These are phyloP conservation scores for Ephestia elutella DNA, from an alignment of 1,140 invertebrate genomes.

Conservation along the genomic window DNA sequence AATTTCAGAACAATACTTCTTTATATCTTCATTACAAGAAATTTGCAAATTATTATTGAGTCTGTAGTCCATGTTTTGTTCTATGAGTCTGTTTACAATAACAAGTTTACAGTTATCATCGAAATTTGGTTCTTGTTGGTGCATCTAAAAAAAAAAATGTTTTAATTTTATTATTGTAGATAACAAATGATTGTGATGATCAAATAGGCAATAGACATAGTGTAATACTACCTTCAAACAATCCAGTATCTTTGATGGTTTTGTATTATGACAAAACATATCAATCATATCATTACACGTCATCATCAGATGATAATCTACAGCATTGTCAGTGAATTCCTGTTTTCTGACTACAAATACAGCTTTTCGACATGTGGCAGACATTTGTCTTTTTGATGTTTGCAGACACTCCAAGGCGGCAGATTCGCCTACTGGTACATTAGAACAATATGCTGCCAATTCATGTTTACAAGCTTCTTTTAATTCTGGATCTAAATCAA, in stretches of 20 bases:
- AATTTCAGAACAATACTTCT: conserved; percentile 81
- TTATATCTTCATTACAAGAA: conserved; percentile 84
- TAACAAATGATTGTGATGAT: neutral
- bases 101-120: conserved; percentile 90
- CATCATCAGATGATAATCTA: conserved; percentile 88
- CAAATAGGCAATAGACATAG: neutral
- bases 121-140: conserved; percentile 88
- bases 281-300: conserved; percentile 90
- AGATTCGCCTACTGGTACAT: conserved; percentile 82
- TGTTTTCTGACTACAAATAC: conserved; percentile 90
- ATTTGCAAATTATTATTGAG: conserved; percentile 91
- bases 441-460: conserved; percentile 82
- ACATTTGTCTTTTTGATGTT: conserved; percentile 80
- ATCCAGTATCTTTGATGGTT: conserved; percentile 80
- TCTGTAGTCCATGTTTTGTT: conserved; percentile 93
- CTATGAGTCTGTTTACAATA: conserved; percentile 91
- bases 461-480: conserved; percentile 85
- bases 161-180: conserved; percentile 5
- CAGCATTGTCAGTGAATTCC: conserved; percentile 88
- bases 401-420: conserved; percentile 93
- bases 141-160: conserved; percentile 71
- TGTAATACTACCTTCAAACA: conserved; percentile 77
- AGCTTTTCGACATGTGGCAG: conserved; percentile 82
- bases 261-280: conserved; percentile 83
- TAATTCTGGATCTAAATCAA: conserved; percentile 88